Base-by-base conservation (phyloP, 2,888 invertebrate genomes). In the Cantharis rustica region DNA sequence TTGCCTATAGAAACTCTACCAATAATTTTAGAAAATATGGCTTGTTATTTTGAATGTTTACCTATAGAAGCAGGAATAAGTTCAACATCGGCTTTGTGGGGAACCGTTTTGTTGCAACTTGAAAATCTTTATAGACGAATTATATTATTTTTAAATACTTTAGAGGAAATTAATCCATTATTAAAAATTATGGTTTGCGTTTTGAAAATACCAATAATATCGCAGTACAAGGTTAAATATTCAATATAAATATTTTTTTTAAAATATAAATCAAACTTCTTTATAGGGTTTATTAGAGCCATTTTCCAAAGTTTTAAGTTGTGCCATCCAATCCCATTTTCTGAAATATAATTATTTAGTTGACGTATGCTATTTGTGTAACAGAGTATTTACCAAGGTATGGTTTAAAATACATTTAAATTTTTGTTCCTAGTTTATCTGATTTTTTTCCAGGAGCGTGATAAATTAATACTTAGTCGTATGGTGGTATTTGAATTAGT, bases 401-500 rank as follows among this genome's bases (percentile, higher is more conserved):
- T 13, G 11, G 5, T 68, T 68, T 31, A 69, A 71, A 72, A 68
- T 31, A 62, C 61, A 10, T 63, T 71, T 20, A 23, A 13, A n/a
- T 26, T n/a, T 10, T 4, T 3, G n/a, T 47, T 31, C 16, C 10
- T 69, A n/a, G 1, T 31, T 10, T 10, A 31, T 69, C 1, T 23
- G 23, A 69, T 26, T 62, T 47, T 77, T 15, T 81, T 80, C 61
- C 86, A 94, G 91, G 99, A 99, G 88, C 90, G 99, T 17, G 99
- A 99, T 89, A 98, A 98, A 90, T 91, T 97, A 86, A 93, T 96
- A 79, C 91, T 99, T 68, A 96, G 98, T 71, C 91, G 99, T 71
- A 96, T 96, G 84, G 93, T 98, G 72, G 96, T 98, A 64, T 96
- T 94, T 86, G 99, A 99, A 89, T 90, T 99, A 81, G 94, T 98